Conservation (phyloP, 2,888 invertebrate species). For the Scotopteryx bipunctaria region DNA sequence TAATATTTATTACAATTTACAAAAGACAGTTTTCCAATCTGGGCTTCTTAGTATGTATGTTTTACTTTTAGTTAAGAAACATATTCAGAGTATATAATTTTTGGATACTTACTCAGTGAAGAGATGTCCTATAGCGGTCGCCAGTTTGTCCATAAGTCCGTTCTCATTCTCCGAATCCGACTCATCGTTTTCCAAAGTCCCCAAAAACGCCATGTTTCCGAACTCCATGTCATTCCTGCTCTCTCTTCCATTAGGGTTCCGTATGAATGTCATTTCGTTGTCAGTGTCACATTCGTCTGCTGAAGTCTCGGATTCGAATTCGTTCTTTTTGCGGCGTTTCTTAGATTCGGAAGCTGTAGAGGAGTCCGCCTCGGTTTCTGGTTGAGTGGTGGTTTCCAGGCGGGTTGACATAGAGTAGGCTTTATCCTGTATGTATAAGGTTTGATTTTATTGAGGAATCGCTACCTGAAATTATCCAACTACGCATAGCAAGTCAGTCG, state of each 20-base stretch:
- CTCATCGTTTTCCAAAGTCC: conserved; percentile 83
- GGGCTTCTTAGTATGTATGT: too few species aligned
- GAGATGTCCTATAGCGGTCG: conserved; percentile 88
- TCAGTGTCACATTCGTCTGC: conserved; percentile 84
- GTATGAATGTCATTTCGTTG: conserved; percentile 84
- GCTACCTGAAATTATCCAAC: too few species aligned
- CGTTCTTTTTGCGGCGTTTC: conserved; percentile 63
- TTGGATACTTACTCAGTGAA: conserved; percentile 90
- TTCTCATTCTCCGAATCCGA: conserved; percentile 90
- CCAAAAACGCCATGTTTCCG: conserved; percentile 75
- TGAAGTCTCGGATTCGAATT: conserved; percentile 81
- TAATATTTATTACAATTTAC: too few species aligned
- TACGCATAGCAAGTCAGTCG: too few species aligned
- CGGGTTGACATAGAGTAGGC: conserved; percentile 81
- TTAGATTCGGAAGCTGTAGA: conserved; percentile 48
- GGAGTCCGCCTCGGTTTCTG: conserved; percentile 53
- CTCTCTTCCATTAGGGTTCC: conserved; percentile 64
- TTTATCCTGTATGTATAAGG: conserved; percentile 69
- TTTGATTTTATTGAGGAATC: not conserved
- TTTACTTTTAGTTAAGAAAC: too few species aligned
- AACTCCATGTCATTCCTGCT: conserved; percentile 65
- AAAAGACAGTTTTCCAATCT: too few species aligned
- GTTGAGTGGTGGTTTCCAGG: conserved; percentile 54
- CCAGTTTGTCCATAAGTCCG: conserved; percentile 87
- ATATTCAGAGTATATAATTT: too few species aligned